These are phyloP conservation scores for Suncus etruscus DNA, from an alignment of 2,113 vertebrate species.

Conservation along the genomic window DNA sequence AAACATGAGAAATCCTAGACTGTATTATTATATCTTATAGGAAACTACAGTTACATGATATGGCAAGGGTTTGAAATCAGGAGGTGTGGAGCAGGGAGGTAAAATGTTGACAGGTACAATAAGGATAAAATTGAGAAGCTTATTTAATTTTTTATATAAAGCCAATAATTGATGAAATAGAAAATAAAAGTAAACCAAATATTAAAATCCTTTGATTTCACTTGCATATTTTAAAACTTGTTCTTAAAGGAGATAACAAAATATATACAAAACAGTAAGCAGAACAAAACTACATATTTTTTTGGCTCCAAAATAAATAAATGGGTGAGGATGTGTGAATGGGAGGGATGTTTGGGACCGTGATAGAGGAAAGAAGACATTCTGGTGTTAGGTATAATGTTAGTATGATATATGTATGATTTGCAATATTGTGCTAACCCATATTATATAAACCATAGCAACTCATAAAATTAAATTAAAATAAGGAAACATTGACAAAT, in stretches of 20 bases:
- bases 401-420: too few species aligned
- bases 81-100: neutral
- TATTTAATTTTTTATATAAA: neutral
- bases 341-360: too few species aligned
- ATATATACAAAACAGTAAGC: neutral
- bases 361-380: too few species aligned
- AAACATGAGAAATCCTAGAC: neutral
- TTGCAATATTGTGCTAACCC: too few species aligned
- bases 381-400: too few species aligned
- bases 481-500: neutral
- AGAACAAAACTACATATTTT: neutral
- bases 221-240: neutral
- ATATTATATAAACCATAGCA: too few species aligned
- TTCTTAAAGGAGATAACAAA: neutral
- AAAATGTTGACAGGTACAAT: neutral
- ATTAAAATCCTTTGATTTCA: neutral
- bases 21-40: neutral
- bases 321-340: too few species aligned
- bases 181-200: neutral
- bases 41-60: neutral
- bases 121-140: too few species aligned
- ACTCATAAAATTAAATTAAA: neutral
- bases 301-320: neutral
- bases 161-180: neutral
- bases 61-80: neutral